Evolutionary conservation across 2,113 vertebrate genomes (phyloP).

Genomic region (Pan troglodytes): NHGRI_mPanTro3-v2.1_pri NC_072421.2:42476501-42477000

Average conservation of each 20-base stretch:
- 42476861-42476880: not conserved
- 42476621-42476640: not conserved
- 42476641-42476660: not conserved
- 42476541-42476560: not conserved
- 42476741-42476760: not conserved
- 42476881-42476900: not conserved
- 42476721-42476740: not conserved
- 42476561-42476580: not conserved
- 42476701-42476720: not conserved
- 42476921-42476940: not conserved
- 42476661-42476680: not conserved
- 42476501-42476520: not conserved
- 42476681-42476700: not conserved
- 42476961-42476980: not conserved
- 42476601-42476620: not conserved
- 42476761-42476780: not conserved
- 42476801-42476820: not conserved
- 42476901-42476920: not conserved
- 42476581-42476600: not conserved
- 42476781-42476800: not conserved
- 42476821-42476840: not conserved
- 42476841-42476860: not conserved
- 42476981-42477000: not conserved
- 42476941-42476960: not conserved
- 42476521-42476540: not conserved